A percentile compares a stretch with the other conserved stretches of the same genome.
These are phyloP conservation scores for Beroe ovata DNA, from an alignment of 37 sponge, comb jelly and placozoan genomes.

Conservation along the genomic window DNA sequence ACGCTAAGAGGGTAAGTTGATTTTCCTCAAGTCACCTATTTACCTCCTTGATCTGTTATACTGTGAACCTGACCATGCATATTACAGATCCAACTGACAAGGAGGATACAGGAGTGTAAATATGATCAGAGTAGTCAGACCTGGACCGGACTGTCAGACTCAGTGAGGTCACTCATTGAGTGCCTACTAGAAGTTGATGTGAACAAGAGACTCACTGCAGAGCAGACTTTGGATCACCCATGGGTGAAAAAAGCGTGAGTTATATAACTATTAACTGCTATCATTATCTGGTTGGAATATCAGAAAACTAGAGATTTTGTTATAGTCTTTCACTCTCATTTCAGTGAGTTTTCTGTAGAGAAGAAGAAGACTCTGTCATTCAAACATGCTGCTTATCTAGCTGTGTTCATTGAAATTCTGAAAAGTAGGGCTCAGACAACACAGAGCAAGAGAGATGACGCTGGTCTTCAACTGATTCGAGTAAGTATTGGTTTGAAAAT, in stretches of 20 bases:
- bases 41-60: no score
- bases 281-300: no score
- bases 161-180: neutral
- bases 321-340: no score
- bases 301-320: no score
- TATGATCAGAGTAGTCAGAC: slow-evolving; percentile 3
- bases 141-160: slow-evolving; percentile 5
- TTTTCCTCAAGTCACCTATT: no score
- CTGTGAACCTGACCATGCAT: no score
- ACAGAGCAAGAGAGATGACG: neutral
- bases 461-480: slow-evolving; percentile 3
- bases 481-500: neutral
- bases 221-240: slow-evolving; percentile 1
- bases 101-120: slow-evolving; percentile 27
- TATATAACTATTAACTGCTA: no score
- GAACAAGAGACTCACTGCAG: slow-evolving; percentile 51
- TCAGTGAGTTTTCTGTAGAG: neutral
- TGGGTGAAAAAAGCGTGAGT: slow-evolving; percentile 50
- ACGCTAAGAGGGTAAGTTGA: slow-evolving; percentile 26
- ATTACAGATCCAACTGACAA: slow-evolving; percentile 1
- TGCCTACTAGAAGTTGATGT: slow-evolving; percentile 3
- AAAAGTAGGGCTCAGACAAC: neutral
- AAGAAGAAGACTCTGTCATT: neutral
- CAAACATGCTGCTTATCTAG: neutral
- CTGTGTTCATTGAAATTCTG: neutral